These are phyloP conservation scores for Hydropotes inermis DNA, from an alignment of 2,113 vertebrate species.

Conservation along the genomic window DNA sequence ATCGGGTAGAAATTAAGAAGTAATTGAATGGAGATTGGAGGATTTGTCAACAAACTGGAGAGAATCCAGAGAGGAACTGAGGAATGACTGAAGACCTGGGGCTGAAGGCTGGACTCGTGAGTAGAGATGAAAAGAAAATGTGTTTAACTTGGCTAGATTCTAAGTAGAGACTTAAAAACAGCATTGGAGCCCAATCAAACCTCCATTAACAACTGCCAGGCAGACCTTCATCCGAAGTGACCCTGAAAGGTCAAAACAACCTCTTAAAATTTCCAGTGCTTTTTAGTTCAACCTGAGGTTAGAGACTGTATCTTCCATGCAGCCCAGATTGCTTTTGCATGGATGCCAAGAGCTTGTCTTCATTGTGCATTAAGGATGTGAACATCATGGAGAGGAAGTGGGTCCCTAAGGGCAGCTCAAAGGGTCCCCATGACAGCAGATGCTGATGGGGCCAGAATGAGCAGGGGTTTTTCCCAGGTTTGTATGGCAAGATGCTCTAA, in stretches of 20 bases:
- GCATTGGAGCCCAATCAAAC: conserved; percentile 57
- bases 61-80: conserved; percentile 60
- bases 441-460: neutral
- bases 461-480: neutral
- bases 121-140: conserved; percentile 68
- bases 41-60: conserved; percentile 68
- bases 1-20: conserved; percentile 58
- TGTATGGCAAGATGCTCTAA: neutral
- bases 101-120: conserved; percentile 11
- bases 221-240: conserved; percentile 37
- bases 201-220: conserved; percentile 65
- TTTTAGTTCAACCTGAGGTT: conserved; percentile 69
- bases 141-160: conserved; percentile 71
- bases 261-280: conserved; percentile 58
- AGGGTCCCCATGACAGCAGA: neutral
- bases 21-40: conserved; percentile 44
- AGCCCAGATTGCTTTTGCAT: conserved; percentile 5
- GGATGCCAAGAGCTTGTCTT: conserved; percentile 55
- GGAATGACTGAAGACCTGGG: conserved; percentile 46
- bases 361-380: conserved; percentile 3
- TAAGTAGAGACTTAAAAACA: conserved; percentile 48
- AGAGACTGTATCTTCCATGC: conserved; percentile 49
- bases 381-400: neutral
- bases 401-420: neutral
- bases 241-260: conserved; percentile 55